Base-by-base conservation (phyloP, 2,888 invertebrate species). In the Lamellibrachia satsuma region DNA sequence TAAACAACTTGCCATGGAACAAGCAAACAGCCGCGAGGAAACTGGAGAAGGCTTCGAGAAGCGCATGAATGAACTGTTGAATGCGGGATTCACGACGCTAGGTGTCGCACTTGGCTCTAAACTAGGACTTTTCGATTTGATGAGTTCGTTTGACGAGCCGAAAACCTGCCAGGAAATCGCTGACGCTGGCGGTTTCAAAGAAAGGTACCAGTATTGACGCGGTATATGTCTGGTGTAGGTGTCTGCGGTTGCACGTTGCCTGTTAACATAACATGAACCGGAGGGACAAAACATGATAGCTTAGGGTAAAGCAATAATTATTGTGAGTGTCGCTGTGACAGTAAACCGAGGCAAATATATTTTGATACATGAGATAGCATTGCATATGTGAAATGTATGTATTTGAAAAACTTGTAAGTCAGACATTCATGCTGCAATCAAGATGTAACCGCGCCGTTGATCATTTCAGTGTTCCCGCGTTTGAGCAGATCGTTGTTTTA, bases 91-190 rank as follows among this genome's bases (percentile, higher is more conserved):
- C 91, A 52, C 52, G 91, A 15, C 91, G 15, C 91, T 52, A 51
- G 52, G 91, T 52, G 22, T 52, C 4, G 55, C 52, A 11, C 4
- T 52, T 7, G 91, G 91, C 39, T 39, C 7, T 22, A 55, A 52
- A 57, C 92, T 92, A n/a, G 57, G 15, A n/a, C 92, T 92, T 11
- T 92, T 92, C 92, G 92, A 92, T n/a, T 39, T 92, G 92, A 52
- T 92, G 52, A 39, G 51, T 51, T 22, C 22, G 39, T 51, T 52
- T 27, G 92, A 57, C 57, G 57, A 55, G 11, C 55, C 22, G 3
- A 51, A 51, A 51, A 92, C 92, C 92, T 11, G 27, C 57, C 52
- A 57, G 51, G 52, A 92, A 4, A 92, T 52, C 52, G 91, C 91
- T 39, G 91, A 91, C 2, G 55, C 55, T 22, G 91, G 91, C 55